These are phyloP conservation scores for Melanotaenia duboulayi DNA, from an alignment of 2,113 vertebrate genomes.

Conservation along the genomic window DNA sequence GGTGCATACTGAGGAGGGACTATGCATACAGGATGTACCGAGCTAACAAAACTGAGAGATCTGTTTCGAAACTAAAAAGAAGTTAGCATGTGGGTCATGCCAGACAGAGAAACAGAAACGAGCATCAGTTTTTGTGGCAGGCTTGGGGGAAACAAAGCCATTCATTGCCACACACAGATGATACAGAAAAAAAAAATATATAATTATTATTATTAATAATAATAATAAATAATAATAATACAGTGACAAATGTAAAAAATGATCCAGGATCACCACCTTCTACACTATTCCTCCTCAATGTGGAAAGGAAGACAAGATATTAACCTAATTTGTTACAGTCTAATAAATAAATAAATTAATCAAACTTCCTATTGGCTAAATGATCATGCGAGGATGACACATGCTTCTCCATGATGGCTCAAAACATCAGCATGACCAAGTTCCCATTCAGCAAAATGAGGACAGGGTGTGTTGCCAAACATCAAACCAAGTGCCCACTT, in stretches of 20 bases:
- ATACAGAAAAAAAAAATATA: constrained; percentile 2
- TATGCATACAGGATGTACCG: background rate
- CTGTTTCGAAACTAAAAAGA: constrained; percentile 11
- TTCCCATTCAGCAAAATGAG: constrained; percentile 49
- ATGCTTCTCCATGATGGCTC: constrained; percentile 34
- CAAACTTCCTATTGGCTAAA: constrained; percentile 2
- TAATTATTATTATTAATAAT: no score
- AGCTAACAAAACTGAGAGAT: background rate
- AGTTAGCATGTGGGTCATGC: constrained; percentile 35
- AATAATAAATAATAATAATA: no score
- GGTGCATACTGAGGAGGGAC: background rate
- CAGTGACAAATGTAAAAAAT: background rate
- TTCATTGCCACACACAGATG: constrained; percentile 27
- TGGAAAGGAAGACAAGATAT: constrained; percentile 18
- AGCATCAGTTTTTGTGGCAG: constrained; percentile 27
- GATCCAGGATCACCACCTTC: constrained; percentile 8
- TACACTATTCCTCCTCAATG: background rate
- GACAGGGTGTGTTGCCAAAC: constrained; percentile 50
- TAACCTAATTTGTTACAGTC: background rate
- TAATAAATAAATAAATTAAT: background rate
- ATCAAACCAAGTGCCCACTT: constrained; percentile 44
- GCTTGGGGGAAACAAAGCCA: constrained; percentile 17
- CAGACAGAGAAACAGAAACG: constrained; percentile 16
- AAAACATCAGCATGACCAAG: constrained; percentile 36
- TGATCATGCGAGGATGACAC: constrained; percentile 43